phyloP scores from a whole-genome alignment of 2,113 vertebrate genomes.

The Kryptolebias marmoratus region DNA sequence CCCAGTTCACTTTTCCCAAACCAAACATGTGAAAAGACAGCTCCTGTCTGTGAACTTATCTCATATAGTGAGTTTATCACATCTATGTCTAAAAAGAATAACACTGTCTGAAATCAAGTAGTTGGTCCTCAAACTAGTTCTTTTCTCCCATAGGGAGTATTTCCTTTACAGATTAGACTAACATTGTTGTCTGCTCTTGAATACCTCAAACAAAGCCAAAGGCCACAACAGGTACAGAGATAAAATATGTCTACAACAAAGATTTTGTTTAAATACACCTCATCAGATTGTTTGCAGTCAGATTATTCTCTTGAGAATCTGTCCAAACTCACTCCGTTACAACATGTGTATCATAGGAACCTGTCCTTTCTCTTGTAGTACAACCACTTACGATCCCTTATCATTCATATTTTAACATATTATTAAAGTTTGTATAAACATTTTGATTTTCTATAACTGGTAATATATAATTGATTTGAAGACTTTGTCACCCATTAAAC shows the following conservation, averaged over 20 bases:
- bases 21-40: constrained; percentile 45
- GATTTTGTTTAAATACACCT: constrained; percentile 15
- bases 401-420: neutral
- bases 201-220: neutral
- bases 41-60: constrained; percentile 14
- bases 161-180: neutral
- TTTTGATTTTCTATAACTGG: too few species aligned
- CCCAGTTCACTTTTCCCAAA: constrained; percentile 68
- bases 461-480: too few species aligned
- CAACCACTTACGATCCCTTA: neutral
- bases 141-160: neutral
- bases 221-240: neutral
- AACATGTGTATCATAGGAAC: too few species aligned
- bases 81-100: neutral
- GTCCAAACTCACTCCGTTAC: neutral
- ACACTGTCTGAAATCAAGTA: constrained; percentile 16
- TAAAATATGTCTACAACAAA: constrained; percentile 14
- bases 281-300: constrained; percentile 20
- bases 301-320: neutral
- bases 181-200: neutral
- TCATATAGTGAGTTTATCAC: neutral
- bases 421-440: too few species aligned
- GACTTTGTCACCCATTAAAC: too few species aligned
- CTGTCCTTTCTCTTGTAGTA: neutral
- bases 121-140: neutral